Percentiles rank a stretch among this genome's conserved stretches.
These are phyloP conservation scores for Clarias fuscus DNA, from an alignment of 2,797 vertebrate genomes.

Conservation along the genomic window DNA sequence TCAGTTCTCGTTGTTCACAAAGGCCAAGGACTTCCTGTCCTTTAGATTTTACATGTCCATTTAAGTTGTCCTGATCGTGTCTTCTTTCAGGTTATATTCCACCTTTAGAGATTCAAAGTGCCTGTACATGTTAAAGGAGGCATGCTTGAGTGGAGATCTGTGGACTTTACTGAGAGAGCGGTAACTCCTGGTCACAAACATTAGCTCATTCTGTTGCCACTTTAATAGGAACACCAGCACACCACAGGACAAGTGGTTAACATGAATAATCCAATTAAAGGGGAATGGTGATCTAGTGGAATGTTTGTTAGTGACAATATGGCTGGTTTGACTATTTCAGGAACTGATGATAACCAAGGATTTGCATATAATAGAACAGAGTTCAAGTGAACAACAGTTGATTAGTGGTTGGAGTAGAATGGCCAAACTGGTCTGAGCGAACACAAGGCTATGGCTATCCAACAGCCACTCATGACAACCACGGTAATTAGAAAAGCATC, in stretches of 20 bases:
- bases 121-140: constrained; percentile 76
- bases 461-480: background rate
- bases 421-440: background rate
- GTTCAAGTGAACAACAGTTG: background rate
- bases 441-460: background rate
- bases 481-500: background rate
- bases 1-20: constrained; percentile 41
- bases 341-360: background rate
- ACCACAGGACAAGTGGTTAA: background rate
- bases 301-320: background rate
- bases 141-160: constrained; percentile 75
- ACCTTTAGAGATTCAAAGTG: constrained; percentile 70
- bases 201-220: background rate
- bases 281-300: too few relatives aligned
- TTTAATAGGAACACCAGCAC: background rate
- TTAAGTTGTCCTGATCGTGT: background rate
- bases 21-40: background rate
- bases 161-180: constrained; percentile 71
- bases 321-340: background rate
- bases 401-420: background rate
- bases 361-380: background rate
- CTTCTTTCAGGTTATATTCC: constrained; percentile 67
- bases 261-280: background rate
- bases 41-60: background rate
- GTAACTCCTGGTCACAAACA: constrained; percentile 52